Conservation (phyloP, 2,888 invertebrate genomes). For the Nomada goodeniana region DNA sequence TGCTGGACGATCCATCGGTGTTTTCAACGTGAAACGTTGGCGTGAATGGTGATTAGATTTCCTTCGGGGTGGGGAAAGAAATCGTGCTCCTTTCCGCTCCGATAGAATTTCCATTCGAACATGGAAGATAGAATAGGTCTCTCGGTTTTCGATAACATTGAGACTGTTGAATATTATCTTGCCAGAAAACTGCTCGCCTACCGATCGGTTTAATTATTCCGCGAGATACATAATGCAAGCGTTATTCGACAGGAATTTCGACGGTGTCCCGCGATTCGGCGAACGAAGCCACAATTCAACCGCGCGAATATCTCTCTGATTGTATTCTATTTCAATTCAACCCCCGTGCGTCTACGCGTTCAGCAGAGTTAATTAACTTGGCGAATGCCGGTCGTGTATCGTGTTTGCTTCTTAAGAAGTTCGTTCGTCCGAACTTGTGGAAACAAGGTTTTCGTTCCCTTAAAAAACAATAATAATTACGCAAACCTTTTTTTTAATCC, state of each 20-base stretch:
- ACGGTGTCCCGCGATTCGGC: background rate
- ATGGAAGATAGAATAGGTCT: background rate
- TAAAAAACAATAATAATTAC: background rate
- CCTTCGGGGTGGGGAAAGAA: background rate
- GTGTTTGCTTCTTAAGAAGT: conserved; percentile 14
- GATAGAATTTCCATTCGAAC: background rate
- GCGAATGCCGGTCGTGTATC: background rate
- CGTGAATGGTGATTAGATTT: conserved; percentile 23
- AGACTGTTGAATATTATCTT: background rate
- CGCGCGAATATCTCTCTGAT: conserved; percentile 8
- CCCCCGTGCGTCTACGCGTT: too few relatives aligned
- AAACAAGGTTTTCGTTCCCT: background rate
- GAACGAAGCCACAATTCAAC: conserved; percentile 2
- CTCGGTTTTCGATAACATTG: background rate
- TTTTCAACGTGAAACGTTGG: conserved; percentile 31
- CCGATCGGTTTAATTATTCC: background rate
- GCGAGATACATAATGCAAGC: background rate
- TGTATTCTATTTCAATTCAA: conserved; percentile 4
- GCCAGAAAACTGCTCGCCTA: too few relatives aligned
- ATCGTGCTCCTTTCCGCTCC: background rate
- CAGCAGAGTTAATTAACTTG: conserved; percentile 8
- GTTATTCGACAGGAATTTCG: background rate
- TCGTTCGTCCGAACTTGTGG: background rate
- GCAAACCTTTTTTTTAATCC: background rate
- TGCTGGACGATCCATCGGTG: conserved; percentile 36